Evolutionary conservation across 2,888 invertebrate species (phyloP), one percentile per base, ranked within the genome.

Genomic region (Tenthredo distinguenda): DNA sequence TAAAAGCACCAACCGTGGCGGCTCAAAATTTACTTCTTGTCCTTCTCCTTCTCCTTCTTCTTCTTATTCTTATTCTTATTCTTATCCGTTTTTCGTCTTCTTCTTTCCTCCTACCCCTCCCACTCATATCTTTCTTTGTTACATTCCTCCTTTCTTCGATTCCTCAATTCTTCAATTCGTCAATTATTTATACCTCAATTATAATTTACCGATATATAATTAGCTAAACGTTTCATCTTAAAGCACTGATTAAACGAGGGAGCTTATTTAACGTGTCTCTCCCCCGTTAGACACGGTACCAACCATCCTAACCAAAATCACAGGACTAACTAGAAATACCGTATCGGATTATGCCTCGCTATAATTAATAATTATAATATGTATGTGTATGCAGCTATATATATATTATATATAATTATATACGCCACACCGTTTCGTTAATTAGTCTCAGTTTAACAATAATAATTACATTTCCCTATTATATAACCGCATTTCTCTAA

Each of bases 231-330:
- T 92, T 92, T 90, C 90, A 90, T 91, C 92, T 93, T 93, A 93
- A 93, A 93, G 93, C 93, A 93, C 93, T 93, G 93, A 93, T 93
- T 93, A 93, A 93, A 91, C 92, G 92, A 93, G 93, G 93, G 93
- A 93, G 93, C 89, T 91, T 92, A 86, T 92, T 93, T 93, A 93
- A 91, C 92, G 93, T 93, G 92, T 91, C 89, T 90, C 92, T 91
- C 91, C 92, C 91, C 90, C 91, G 88, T 34, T 87, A 91, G 90
- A 91, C 93, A 93, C 93, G 91, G 86, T 86, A 91, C 89, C 88
- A 89, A 89, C 91, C 91, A 89, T 92, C 92, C 50, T 77, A 77
- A 77, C 77, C 50, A 77, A 93, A 92, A 91, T 93, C 93, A 93
- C 93, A 93, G 93, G 93, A 93, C 93, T 93, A 93, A 93, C 92